Evolutionary conservation across 1,140 invertebrate genomes (phyloP), one percentile per base, ranked within the genome.

Genomic region (Argopecten irradians): DNA sequence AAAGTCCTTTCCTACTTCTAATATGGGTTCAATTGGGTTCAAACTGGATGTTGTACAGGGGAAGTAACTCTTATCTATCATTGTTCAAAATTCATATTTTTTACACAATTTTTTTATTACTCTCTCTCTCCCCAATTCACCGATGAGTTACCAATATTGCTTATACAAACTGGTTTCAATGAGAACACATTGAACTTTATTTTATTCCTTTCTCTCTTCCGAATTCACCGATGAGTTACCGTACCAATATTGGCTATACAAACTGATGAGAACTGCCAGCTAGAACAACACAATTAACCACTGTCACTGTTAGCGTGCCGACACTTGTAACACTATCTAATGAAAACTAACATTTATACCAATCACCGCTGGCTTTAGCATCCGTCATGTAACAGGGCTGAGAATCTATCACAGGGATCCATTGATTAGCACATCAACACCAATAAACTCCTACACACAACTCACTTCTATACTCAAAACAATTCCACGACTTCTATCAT

Each of bases 361-460:
- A 71, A 71, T 71, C n/a, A 71, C 5, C 55, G 16, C 5, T 28
- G 55, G 55, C 55, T n/a, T n/a, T 16, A 71, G 55, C 55, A 71
- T n/a, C 22, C 14, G 28, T 28, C 55, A 71, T 28, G 5, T 71
- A 71, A 71, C 55, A 16, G 28, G 55, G 5, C 5, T 22, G 28
- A n/a, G 55, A 71, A 71, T 71, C 28, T 71, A 71, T 71, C 28
- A 71, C 55, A 28, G 2, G 55, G 55, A 71, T 28, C 1, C 55
- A 71, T 46, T 46, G 43, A 46, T 71, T 71, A 71, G n/a, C 55
- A 71, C 55, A 71, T 71, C n/a, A 71, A 71, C 55, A 71, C 28
- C 55, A 71, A 3, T 55, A 55, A 55, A 55, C 43, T 55, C 14
- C 43, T 2, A 55, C 55, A 28, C 28, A n/a, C 1, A n/a, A n/a